These are phyloP conservation scores for Urophycis tenuis DNA, from an alignment of 2,797 vertebrate species.

Conservation along the genomic window DNA sequence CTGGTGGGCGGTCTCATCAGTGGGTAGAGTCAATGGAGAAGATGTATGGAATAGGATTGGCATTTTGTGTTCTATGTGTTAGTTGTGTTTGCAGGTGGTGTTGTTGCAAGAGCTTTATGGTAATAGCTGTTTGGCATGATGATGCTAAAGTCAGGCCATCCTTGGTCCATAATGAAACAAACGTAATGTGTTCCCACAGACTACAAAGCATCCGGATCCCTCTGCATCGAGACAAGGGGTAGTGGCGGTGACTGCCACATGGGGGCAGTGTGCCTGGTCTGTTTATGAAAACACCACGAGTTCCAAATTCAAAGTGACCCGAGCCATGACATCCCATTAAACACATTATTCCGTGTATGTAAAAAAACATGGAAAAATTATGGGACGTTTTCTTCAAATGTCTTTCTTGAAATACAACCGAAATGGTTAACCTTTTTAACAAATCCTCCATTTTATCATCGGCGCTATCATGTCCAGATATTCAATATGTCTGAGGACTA, in stretches of 20 bases:
- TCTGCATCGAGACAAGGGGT: neutral
- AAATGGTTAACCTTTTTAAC: slow-evolving; percentile 56
- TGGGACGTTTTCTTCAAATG: slow-evolving; percentile 54
- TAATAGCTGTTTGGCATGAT: neutral
- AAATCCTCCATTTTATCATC: slow-evolving; percentile 34
- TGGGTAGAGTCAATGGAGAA: neutral
- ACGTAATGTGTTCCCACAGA: neutral
- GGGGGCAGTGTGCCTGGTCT: slow-evolving; percentile 54
- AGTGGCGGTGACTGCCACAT: slow-evolving; percentile 38
- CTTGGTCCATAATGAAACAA: neutral
- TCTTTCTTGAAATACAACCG: slow-evolving; percentile 63
- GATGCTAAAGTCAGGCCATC: neutral
- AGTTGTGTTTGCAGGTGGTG: neutral
- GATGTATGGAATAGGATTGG: neutral
- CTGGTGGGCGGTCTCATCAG: neutral
- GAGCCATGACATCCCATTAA: slow-evolving; percentile 63
- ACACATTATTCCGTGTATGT: slow-evolving; percentile 56
- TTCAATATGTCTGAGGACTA: slow-evolving; percentile 18
- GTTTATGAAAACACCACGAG: slow-evolving; percentile 23
- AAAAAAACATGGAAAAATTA: slow-evolving; percentile 54
- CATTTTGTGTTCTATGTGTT: neutral
- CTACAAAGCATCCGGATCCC: neutral
- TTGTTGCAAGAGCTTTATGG: neutral
- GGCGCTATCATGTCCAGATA: neutral
- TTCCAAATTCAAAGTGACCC: slow-evolving; percentile 62